phyloP scores from a whole-genome alignment of 1,140 invertebrate species.

The Chelonus insularis region DNA sequence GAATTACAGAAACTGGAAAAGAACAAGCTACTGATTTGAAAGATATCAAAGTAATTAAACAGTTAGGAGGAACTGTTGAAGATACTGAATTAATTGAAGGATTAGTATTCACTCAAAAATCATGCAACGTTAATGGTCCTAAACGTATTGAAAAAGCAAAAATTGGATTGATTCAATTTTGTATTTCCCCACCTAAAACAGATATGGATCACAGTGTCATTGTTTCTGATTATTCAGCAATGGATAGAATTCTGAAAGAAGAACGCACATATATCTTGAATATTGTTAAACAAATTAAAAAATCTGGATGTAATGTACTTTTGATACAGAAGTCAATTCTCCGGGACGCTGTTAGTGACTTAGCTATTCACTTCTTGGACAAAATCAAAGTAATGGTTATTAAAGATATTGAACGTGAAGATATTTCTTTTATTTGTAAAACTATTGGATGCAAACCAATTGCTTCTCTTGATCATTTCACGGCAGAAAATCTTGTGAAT shows the following conservation, averaged over 20 bases:
- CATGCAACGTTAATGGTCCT: slow-evolving; percentile 88
- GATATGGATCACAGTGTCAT: slow-evolving; percentile 99
- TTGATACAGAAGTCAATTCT: slow-evolving; percentile 99
- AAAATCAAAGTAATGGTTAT: slow-evolving; percentile 99
- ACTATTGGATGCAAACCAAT: slow-evolving; percentile 93
- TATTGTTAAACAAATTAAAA: slow-evolving; percentile 99
- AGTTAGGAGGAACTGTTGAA: slow-evolving; percentile 96
- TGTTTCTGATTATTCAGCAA: slow-evolving; percentile 97
- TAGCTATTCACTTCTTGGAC: slow-evolving; percentile 96
- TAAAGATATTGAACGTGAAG: slow-evolving; percentile 97
- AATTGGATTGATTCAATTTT: slow-evolving; percentile 99
- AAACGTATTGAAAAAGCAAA: slow-evolving; percentile 96
- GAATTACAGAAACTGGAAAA: slow-evolving; percentile 70
- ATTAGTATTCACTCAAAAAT: slow-evolving; percentile 89
- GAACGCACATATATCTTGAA: slow-evolving; percentile 98
- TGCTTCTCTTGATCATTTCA: slow-evolving; percentile 97
- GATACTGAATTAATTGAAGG: slow-evolving; percentile 97
- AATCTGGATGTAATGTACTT: slow-evolving; percentile 96
- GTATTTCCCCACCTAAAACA: slow-evolving; percentile 99
- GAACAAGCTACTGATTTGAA: slow-evolving; percentile 70
- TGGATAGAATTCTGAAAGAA: slow-evolving; percentile 98
- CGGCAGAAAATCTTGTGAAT: slow-evolving; percentile 84
- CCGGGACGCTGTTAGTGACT: slow-evolving; percentile 94
- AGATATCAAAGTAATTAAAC: slow-evolving; percentile 96
- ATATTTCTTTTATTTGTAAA: slow-evolving; percentile 97